Evolutionary conservation across 2,888 invertebrate genomes (phyloP).

Genomic region (Xylota segnis): DNA sequence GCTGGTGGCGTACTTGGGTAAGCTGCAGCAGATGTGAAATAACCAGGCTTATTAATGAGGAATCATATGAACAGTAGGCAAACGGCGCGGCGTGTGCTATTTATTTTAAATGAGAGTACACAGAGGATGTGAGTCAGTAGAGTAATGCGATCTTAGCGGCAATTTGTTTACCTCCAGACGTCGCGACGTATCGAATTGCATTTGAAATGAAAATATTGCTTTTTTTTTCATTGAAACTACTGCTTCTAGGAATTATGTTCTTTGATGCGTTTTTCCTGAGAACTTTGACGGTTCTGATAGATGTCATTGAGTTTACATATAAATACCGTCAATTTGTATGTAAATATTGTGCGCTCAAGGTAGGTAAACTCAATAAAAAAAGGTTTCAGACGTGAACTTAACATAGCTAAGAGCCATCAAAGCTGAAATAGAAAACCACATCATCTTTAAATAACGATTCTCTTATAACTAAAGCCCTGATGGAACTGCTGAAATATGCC

Average conservation of each 20-base stretch:
- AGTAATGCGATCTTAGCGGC: neutral
- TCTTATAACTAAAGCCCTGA: too few relatives aligned
- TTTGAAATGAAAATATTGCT: neutral
- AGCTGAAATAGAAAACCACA: too few relatives aligned
- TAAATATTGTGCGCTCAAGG: too few relatives aligned
- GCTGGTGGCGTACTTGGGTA: neutral
- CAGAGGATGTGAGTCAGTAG: conserved; percentile 1
- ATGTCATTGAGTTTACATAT: too few relatives aligned
- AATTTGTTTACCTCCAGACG: conserved; percentile 2
- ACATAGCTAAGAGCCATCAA: too few relatives aligned
- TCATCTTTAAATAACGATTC: too few relatives aligned
- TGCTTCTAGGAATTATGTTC: neutral
- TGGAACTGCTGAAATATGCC: too few relatives aligned
- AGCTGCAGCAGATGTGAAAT: neutral
- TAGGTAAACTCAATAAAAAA: too few relatives aligned
- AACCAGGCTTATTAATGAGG: conserved; percentile 6
- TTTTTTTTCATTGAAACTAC: neutral
- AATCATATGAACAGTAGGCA: neutral
- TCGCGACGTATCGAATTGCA: neutral
- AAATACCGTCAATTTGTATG: too few relatives aligned
- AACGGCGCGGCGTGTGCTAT: neutral
- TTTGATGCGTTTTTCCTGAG: neutral
- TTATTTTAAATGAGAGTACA: neutral
- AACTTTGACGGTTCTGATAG: too few relatives aligned
- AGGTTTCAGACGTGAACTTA: too few relatives aligned